phyloP scores from a whole-genome alignment of 2,113 vertebrate species.

The Kobus ellipsiprymnus region DNA sequence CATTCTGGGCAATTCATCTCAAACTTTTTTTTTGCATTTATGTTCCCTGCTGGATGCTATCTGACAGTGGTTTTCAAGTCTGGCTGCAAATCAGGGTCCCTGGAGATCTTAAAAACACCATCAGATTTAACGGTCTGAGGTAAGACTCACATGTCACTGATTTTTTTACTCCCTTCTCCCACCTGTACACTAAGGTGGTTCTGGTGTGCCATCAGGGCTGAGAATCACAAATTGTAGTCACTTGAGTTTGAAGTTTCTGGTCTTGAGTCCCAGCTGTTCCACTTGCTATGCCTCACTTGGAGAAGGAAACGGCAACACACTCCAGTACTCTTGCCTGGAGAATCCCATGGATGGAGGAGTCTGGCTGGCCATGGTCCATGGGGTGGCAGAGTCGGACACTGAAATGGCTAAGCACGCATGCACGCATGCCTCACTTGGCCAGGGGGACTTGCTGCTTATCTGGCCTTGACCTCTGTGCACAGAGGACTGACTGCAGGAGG shows the following conservation, averaged over 20 bases:
- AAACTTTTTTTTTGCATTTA: too few relatives aligned
- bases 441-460: background rate
- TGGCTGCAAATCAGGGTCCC: background rate
- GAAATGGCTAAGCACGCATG: too few relatives aligned
- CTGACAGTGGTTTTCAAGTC: background rate
- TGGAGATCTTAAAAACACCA: background rate
- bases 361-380: too few relatives aligned
- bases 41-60: background rate
- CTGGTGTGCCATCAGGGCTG: background rate
- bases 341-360: too few relatives aligned
- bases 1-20: background rate
- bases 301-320: too few relatives aligned
- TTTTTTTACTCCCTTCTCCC: background rate
- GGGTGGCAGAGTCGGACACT: too few relatives aligned
- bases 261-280: background rate
- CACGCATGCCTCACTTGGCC: background rate
- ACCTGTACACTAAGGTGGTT: background rate
- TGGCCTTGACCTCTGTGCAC: constrained; percentile 10
- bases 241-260: background rate
- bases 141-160: background rate
- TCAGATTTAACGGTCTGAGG: background rate
- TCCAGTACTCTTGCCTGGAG: too few relatives aligned
- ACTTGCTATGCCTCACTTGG: background rate
- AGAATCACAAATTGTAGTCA: background rate
- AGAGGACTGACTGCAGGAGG: background rate